phyloP scores from a whole-genome alignment of 92 coral and sea anemone genomes.

The Zoanthus sociatus region DNA sequence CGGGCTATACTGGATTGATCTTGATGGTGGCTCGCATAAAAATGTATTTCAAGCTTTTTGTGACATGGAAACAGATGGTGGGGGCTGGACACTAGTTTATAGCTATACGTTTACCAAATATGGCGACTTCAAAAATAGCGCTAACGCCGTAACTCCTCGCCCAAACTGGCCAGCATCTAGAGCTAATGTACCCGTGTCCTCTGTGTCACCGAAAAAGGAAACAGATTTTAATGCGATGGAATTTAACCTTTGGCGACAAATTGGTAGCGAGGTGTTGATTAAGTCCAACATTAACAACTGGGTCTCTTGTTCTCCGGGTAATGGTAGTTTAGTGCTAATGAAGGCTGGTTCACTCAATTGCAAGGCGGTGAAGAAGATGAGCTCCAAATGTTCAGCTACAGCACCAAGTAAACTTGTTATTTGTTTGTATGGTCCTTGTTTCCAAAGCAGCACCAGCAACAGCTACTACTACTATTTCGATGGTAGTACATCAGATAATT shows the following conservation, averaged over 20 bases:
- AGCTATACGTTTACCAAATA: too few relatives aligned
- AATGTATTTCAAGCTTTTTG: too few relatives aligned
- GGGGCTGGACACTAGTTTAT: too few relatives aligned
- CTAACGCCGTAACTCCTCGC: constrained; percentile 47
- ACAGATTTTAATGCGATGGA: constrained; percentile 40
- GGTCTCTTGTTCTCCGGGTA: constrained; percentile 42
- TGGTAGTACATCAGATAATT: neutral
- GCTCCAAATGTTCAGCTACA: constrained; percentile 3
- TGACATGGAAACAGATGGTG: too few relatives aligned
- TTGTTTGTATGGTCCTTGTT: neutral
- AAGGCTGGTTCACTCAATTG: constrained; percentile 32
- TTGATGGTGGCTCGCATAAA: too few relatives aligned
- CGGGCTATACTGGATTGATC: too few relatives aligned
- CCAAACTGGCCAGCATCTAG: constrained; percentile 36
- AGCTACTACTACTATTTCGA: neutral
- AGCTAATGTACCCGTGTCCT: constrained; percentile 35
- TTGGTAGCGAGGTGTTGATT: constrained; percentile 47
- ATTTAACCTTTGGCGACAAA: constrained; percentile 39
- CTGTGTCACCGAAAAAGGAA: constrained; percentile 41
- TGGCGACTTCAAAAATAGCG: too few relatives aligned
- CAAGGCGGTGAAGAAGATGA: constrained; percentile 28
- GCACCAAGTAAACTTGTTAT: constrained; percentile 1
- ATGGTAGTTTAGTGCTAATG: constrained; percentile 41
- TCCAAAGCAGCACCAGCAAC: too few relatives aligned
- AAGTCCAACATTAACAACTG: constrained; percentile 46